Evolutionary conservation across 2,888 invertebrate species (phyloP).

Genomic region (Drosophila helvetica): DNA sequence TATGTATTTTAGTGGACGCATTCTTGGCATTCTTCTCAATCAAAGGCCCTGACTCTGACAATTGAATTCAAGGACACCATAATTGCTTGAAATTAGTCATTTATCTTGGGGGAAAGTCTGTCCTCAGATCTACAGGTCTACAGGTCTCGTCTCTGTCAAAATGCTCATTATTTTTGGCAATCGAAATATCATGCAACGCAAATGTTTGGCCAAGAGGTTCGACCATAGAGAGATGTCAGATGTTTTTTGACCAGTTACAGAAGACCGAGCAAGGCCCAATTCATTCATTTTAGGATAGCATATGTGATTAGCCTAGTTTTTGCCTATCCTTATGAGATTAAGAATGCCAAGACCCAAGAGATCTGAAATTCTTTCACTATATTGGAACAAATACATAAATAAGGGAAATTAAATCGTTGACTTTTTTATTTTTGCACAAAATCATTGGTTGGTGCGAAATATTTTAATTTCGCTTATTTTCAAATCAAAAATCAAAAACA

Average conservation of each 20-base stretch:
- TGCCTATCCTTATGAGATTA: conserved; percentile 22
- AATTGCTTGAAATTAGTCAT: conserved; percentile 50
- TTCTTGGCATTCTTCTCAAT: conserved; percentile 58
- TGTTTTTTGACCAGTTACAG: too few species aligned
- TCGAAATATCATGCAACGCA: conserved; percentile 24
- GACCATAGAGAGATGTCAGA: too few species aligned
- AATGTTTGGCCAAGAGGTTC: conserved; percentile 5
- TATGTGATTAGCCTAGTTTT: conserved; percentile 35
- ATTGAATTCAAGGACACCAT: conserved; percentile 68
- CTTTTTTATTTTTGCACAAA: conserved; percentile 45
- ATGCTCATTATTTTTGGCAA: conserved; percentile 49
- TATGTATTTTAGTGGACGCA: conserved; percentile 32
- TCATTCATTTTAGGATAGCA: background rate
- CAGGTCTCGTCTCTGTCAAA: conserved; percentile 55
- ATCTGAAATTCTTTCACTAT: conserved; percentile 23
- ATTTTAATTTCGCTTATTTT: conserved; percentile 57
- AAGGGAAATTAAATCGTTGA: conserved; percentile 29
- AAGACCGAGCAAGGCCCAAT: too few species aligned
- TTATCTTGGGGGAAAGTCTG: conserved; percentile 55
- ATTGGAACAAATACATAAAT: conserved; percentile 31
- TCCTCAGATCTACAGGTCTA: conserved; percentile 32
- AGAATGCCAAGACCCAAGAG: conserved; percentile 29
- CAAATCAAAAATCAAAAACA: conserved; percentile 40
- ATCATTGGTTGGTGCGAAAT: conserved; percentile 53
- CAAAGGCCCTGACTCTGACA: conserved; percentile 75